Conservation (phyloP, 2,113 vertebrate genomes). For the Turdus rufiventris region DNA sequence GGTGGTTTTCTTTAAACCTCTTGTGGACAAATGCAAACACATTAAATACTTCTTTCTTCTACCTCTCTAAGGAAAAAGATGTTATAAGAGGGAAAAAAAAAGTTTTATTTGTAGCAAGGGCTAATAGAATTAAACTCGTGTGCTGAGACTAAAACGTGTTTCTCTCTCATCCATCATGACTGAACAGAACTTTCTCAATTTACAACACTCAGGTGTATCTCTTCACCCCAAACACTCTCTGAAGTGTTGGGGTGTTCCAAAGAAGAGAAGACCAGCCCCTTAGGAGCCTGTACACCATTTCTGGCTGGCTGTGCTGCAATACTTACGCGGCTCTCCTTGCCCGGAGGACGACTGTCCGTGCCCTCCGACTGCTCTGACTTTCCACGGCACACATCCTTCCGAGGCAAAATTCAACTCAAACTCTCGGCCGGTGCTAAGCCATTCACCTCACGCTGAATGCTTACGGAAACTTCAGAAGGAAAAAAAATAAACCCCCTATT, state of each 20-base stretch:
- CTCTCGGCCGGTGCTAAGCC: not conserved
- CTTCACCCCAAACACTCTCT: not conserved
- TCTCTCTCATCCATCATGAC: not conserved
- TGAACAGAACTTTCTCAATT: not conserved
- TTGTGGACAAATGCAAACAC: not conserved
- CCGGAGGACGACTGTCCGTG: not conserved
- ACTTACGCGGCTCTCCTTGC: not conserved
- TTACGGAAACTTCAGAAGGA: not conserved
- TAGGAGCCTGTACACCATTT: fast-evolving
- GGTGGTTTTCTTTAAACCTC: slow-evolving; percentile 17
- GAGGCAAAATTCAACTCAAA: not conserved
- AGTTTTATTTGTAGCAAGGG: not conserved
- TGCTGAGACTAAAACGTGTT: fast-evolving
- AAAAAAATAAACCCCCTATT: not conserved
- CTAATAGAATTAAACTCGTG: not conserved
- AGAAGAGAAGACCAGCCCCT: not conserved
- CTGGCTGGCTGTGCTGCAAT: not conserved
- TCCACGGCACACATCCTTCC: not conserved
- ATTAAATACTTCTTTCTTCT: not conserved
- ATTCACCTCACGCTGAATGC: not conserved
- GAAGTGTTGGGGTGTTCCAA: not conserved
- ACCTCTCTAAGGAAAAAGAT: not conserved
- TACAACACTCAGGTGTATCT: not conserved
- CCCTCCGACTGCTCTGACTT: not conserved
- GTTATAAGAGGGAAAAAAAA: not conserved